phyloP scores from a whole-genome alignment of 1,140 invertebrate species.

The Nylanderia fulva region DNA sequence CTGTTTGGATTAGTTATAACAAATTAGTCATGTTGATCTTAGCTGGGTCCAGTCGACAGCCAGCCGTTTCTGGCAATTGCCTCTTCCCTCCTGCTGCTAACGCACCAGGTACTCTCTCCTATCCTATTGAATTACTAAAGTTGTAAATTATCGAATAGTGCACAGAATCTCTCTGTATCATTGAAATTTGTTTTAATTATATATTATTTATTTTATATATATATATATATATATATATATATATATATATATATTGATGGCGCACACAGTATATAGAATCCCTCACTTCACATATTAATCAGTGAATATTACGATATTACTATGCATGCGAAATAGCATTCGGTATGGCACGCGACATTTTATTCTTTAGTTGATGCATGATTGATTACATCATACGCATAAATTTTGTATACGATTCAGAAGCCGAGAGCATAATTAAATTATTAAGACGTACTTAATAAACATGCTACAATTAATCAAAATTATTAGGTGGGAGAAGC shows the following conservation, averaged over 20 bases:
- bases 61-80: slow-evolving; percentile 82
- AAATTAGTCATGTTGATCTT: slow-evolving; percentile 80
- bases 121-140: slow-evolving; percentile 68
- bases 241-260: slow-evolving; percentile 36
- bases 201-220: slow-evolving; percentile 29
- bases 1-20: slow-evolving; percentile 74
- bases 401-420: background rate
- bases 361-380: slow-evolving; percentile 27
- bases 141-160: slow-evolving; percentile 41
- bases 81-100: slow-evolving; percentile 83
- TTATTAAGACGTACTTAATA: slow-evolving; percentile 60
- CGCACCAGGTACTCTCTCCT: slow-evolving; percentile 82
- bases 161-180: slow-evolving; percentile 61
- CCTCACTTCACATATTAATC: slow-evolving; percentile 29
- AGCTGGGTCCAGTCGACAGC: slow-evolving; percentile 83
- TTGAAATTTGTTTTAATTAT: slow-evolving; percentile 27
- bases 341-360: slow-evolving; percentile 32
- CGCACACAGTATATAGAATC: slow-evolving; percentile 67
- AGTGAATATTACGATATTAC: slow-evolving; percentile 35
- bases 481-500: slow-evolving; percentile 84
- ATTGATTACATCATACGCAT: slow-evolving; percentile 50
- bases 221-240: slow-evolving; percentile 11
- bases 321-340: slow-evolving; percentile 59
- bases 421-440: slow-evolving; percentile 16
- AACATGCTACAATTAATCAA: slow-evolving; percentile 75